Percentiles rank a stretch among this genome's conserved stretches.
Evolutionary conservation across 2,113 vertebrate genomes (phyloP).

Genomic region (rat (Rattus norvegicus)): DNA sequence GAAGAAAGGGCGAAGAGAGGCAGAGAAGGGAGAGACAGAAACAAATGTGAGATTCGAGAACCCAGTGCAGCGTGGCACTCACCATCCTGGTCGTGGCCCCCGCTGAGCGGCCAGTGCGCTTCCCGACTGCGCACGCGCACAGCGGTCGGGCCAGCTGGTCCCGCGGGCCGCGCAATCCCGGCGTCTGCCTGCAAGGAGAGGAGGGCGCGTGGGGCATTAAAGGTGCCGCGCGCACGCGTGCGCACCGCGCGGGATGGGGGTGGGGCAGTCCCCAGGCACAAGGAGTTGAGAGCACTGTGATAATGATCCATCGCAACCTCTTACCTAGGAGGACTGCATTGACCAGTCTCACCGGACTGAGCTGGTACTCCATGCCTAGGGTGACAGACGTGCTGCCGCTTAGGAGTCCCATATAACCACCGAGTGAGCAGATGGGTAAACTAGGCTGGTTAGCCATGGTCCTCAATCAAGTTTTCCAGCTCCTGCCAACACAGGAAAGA

Average conservation of each 20-base stretch:
- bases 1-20: not conserved
- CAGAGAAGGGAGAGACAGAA: not conserved
- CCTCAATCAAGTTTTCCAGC: not conserved
- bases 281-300: not conserved
- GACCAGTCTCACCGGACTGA: not conserved
- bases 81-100: slow-evolving; percentile 43
- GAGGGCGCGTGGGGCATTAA: slow-evolving; percentile 48
- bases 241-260: accelerated
- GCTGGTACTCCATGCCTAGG: not conserved
- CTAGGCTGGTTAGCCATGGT: not conserved
- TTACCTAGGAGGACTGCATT: not conserved
- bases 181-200: slow-evolving; percentile 80
- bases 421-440: not conserved
- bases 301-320: not conserved
- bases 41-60: not conserved
- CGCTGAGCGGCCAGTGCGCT: not conserved
- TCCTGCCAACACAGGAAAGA: not conserved
- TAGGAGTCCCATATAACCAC: not conserved
- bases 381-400: not conserved
- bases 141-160: slow-evolving; percentile 25
- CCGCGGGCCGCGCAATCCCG: slow-evolving; percentile 62
- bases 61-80: slow-evolving; percentile 12
- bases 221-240: not conserved
- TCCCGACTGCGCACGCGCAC: slow-evolving; percentile 37
- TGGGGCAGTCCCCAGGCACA: not conserved